These are phyloP conservation scores for Sphinx pinastri DNA, from an alignment of 2,888 invertebrate species.

Conservation along the genomic window DNA sequence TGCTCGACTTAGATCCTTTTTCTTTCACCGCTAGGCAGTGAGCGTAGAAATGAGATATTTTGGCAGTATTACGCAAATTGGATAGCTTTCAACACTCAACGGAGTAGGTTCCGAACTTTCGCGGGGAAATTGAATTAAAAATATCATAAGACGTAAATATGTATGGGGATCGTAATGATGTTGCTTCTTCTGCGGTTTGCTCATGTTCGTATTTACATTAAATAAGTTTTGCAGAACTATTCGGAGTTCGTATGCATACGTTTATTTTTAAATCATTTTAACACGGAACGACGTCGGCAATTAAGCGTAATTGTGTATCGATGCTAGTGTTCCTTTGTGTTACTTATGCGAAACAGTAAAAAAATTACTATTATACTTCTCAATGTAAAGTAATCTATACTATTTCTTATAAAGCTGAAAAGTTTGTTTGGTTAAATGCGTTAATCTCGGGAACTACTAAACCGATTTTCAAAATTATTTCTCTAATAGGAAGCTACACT, in stretches of 20 bases:
- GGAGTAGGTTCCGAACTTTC: conserved; percentile 83
- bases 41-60: conserved; percentile 85
- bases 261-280: no score
- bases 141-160: conserved; percentile 82
- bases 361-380: no score
- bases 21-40: conserved; percentile 56
- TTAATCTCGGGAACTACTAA: no score
- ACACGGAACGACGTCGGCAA: no score
- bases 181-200: conserved; percentile 57
- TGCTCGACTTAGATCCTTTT: conserved; percentile 50
- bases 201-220: conserved; percentile 52
- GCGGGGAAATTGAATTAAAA: conserved; percentile 83
- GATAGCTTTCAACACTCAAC: conserved; percentile 85
- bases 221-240: conserved; percentile 46
- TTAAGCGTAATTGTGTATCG: no score
- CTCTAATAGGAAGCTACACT: no score
- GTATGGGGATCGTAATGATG: conserved; percentile 78
- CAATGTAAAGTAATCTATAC: no score
- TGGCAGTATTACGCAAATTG: conserved; percentile 85
- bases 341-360: no score
- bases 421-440: no score
- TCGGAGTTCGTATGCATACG: neutral
- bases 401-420: no score
- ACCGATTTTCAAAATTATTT: no score
- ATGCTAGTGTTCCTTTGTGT: no score